Percentiles rank a stretch among this genome's conserved stretches.
Conservation (phyloP, 2,113 vertebrate species). For the Vidua macroura region DNA sequence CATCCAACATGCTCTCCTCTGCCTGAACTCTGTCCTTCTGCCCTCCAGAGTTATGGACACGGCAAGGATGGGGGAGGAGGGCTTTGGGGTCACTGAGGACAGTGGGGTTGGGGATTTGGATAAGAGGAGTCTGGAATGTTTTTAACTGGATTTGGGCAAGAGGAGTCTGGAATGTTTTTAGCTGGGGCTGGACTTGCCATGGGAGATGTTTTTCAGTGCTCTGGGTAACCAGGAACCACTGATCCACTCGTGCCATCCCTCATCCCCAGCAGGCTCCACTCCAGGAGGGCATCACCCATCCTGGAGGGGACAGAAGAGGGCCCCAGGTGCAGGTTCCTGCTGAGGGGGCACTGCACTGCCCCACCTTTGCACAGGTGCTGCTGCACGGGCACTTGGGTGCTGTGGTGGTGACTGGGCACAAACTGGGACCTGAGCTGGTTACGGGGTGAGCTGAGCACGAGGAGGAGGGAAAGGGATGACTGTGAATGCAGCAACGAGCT, state of each 20-base stretch:
- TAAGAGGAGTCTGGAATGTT: background rate
- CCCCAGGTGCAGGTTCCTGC: background rate
- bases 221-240: background rate
- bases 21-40: background rate
- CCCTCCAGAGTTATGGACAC: background rate
- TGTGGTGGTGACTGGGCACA: background rate
- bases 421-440: background rate
- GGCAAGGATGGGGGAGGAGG: background rate
- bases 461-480: background rate
- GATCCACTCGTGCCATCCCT: fast-evolving
- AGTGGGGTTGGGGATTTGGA: background rate
- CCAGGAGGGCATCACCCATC: background rate
- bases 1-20: background rate
- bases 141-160: background rate
- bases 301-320: background rate
- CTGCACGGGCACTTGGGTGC: background rate
- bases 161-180: background rate
- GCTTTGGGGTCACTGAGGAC: background rate
- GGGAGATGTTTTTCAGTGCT: background rate
- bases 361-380: background rate
- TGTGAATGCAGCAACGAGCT: background rate
- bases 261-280: background rate
- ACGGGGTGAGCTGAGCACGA: fast-evolving
- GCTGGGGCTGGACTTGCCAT: background rate
- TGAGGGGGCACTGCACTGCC: background rate